Evolutionary conservation across 2,113 vertebrate genomes (phyloP), one percentile per base, ranked within the genome.

Genomic region (Tupaia tana): DNA sequence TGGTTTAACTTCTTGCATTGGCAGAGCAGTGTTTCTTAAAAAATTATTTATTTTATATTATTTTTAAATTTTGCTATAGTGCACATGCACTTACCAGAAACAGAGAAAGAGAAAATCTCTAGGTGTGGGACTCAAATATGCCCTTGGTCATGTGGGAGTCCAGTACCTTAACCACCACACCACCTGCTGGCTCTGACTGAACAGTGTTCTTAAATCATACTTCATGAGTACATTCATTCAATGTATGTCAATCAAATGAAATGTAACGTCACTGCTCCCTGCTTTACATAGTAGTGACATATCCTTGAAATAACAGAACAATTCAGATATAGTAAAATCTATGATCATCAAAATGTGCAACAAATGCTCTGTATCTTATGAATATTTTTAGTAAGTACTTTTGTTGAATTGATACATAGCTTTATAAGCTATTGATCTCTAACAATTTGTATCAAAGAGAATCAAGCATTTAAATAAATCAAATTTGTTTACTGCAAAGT

Each of bases 191-290:
- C 43, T 43, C 43, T 43, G 43, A 43, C 87, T 88, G 34, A 24
- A 18, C 15, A 77, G 16, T 63, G 24, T 83, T 93, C 92, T 93
- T 14, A 79, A 94, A 88, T 80, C n/a, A 94, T 27, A 70, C 52
- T 79, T 94, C 3, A 77, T 64, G 20, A 84, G 74, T 90, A 31
- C 80, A 75, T 31, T 70, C 56, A 74, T 69, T 69, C 27, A 79
- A 64, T 34, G 13, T 85, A 74, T 90, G 7, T 78, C 66, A 94
- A 34, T 31, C 74, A n/a, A 92, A 67, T 58, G 29, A 54, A 77
- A 67, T 86, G 89, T 20, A 43, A 58, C 67, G 73, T 9, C 27
- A 93, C 8, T 61, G 20, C 6, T 83, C 11, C 15, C 85, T 13
- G 70, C n/a, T 80, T 80, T 81, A 86, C 1, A 69, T 12, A 90